Percentiles rank a stretch among this genome's conserved stretches.
phyloP scores from a whole-genome alignment of 1,140 invertebrate species.

The Zelostemma sp. region DNA sequence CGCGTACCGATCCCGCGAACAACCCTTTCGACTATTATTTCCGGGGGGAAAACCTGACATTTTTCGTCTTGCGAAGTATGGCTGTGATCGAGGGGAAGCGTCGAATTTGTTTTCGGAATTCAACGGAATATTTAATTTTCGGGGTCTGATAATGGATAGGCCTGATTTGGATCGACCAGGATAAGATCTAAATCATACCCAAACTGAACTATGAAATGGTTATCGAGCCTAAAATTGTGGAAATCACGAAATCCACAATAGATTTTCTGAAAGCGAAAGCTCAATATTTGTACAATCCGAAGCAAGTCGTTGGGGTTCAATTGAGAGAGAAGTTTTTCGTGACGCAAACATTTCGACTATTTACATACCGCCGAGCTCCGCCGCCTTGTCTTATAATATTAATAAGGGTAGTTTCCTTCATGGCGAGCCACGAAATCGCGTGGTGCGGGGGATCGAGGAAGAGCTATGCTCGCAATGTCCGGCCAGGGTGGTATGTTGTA shows the following conservation, averaged over 20 bases:
- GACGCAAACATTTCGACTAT: conserved; percentile 60
- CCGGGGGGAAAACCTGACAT: too few species aligned
- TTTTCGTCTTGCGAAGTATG: neutral
- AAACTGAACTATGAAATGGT: too few species aligned
- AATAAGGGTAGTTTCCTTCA: conserved; percentile 66
- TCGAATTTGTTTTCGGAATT: too few species aligned
- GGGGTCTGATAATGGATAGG: too few species aligned
- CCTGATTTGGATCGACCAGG: too few species aligned
- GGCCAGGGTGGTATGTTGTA: conserved; percentile 66
- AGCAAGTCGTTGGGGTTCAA: conserved; percentile 22
- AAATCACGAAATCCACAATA: too few species aligned
- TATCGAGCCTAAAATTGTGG: too few species aligned
- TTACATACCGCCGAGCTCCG: conserved; percentile 48
- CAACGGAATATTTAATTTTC: too few species aligned
- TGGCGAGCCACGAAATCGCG: conserved; percentile 54
- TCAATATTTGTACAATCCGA: too few species aligned
- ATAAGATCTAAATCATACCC: too few species aligned
- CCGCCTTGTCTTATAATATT: conserved; percentile 68
- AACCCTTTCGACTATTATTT: conserved; percentile 49
- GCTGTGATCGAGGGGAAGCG: conserved; percentile 9
- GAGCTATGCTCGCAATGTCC: conserved; percentile 70
- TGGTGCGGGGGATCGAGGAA: conserved; percentile 52
- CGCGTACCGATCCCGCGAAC: conserved; percentile 34
- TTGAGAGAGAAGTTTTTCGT: conserved; percentile 34
- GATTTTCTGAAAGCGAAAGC: too few species aligned